These are phyloP conservation scores for Enoplosus armatus DNA, from an alignment of 2,797 vertebrate species.

Conservation along the genomic window DNA sequence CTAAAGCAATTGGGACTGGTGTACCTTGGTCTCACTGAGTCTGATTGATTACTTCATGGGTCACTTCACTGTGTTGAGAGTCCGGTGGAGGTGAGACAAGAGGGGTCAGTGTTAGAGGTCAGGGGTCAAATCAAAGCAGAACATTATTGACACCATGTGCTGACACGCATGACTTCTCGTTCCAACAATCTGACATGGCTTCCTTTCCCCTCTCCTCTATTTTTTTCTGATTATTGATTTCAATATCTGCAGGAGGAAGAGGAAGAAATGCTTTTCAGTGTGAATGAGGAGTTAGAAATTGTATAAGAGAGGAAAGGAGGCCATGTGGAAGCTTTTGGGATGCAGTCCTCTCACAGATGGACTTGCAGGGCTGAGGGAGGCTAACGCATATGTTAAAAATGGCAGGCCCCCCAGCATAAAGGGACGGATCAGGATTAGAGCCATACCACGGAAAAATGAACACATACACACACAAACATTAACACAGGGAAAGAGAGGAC, in stretches of 20 bases:
- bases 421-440: slow-evolving; percentile 74
- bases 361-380: slow-evolving; percentile 60
- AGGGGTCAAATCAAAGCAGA: slow-evolving; percentile 72
- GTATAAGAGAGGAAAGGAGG: slow-evolving; percentile 70
- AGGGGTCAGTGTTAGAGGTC: slow-evolving; percentile 75
- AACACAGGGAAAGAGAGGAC: slow-evolving; percentile 83
- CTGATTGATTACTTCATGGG: slow-evolving; percentile 66
- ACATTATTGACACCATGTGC: slow-evolving; percentile 72
- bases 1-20: slow-evolving; percentile 35
- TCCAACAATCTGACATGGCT: slow-evolving; percentile 63
- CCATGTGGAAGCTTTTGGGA: slow-evolving; percentile 71
- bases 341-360: slow-evolving; percentile 72
- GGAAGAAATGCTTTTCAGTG: background rate
- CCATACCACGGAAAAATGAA: slow-evolving; percentile 73
- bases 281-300: background rate
- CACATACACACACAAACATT: slow-evolving; percentile 67
- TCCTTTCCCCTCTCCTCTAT: slow-evolving; percentile 59
- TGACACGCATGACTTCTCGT: slow-evolving; percentile 67
- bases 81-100: slow-evolving; percentile 64
- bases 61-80: slow-evolving; percentile 78
- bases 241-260: background rate
- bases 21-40: slow-evolving; percentile 29
- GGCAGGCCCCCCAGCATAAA: slow-evolving; percentile 49
- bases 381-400: slow-evolving; percentile 67
- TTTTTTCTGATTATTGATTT: slow-evolving; percentile 28